Conservation (phyloP, 1,140 invertebrate genomes). For the Grapholita molesta region DNA sequence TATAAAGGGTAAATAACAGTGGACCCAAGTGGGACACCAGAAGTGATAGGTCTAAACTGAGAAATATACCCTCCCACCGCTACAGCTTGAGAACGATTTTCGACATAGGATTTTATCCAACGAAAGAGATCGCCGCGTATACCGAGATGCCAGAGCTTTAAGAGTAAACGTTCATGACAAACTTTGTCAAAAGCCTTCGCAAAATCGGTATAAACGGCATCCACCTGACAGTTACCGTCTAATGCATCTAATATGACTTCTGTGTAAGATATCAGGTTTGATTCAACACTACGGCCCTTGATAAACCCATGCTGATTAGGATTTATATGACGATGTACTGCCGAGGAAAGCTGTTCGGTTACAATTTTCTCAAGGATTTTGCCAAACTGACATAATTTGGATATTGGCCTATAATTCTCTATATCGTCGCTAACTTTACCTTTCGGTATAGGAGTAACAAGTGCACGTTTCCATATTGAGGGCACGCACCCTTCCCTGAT, state of each 20-base stretch:
- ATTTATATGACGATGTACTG: neutral
- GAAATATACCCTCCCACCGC: too few relatives aligned
- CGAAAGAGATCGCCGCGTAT: too few relatives aligned
- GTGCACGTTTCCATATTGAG: neutral
- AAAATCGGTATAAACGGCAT: constrained; percentile 25
- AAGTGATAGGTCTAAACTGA: neutral
- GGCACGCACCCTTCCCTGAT: neutral
- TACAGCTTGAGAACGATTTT: too few relatives aligned
- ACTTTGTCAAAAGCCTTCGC: constrained; percentile 23
- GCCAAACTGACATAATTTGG: neutral
- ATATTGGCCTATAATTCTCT: constrained; percentile 10
- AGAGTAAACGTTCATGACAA: neutral
- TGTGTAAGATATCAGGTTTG: neutral
- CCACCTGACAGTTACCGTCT: constrained; percentile 3
- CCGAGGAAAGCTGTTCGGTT: neutral
- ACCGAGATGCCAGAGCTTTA: neutral
- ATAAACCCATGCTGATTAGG: neutral
- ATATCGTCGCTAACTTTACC: neutral
- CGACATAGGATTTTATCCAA: too few relatives aligned
- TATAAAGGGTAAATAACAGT: too few relatives aligned
- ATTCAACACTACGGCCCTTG: neutral
- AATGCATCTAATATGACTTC: neutral
- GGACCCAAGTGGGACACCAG: constrained; percentile 1
- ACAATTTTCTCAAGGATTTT: constrained; percentile 17
- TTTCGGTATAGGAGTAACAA: constrained; percentile 5